phyloP scores from a whole-genome alignment of 2,113 vertebrate genomes.

The Marmota monax region DNA sequence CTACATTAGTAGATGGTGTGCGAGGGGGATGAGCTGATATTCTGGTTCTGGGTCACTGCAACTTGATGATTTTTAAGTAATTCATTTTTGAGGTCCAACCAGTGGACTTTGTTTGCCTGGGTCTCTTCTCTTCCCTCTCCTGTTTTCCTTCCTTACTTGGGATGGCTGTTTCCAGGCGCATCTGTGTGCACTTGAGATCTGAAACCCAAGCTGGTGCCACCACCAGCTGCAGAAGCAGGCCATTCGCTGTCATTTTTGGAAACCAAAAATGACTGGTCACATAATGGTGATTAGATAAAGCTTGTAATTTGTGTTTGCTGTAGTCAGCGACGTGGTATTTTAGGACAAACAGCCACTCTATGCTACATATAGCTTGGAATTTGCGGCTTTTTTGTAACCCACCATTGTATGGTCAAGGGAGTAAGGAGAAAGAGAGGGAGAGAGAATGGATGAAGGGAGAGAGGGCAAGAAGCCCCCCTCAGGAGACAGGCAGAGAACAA shows the following conservation, averaged over 20 bases:
- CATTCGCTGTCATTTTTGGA: slow-evolving; percentile 82
- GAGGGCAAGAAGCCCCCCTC: not conserved
- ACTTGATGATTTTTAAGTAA: not conserved
- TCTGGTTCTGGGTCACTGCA: not conserved
- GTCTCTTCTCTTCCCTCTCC: slow-evolving; percentile 65
- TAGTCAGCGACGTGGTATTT: slow-evolving; percentile 88
- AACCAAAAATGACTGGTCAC: slow-evolving; percentile 87
- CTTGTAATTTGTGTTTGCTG: slow-evolving; percentile 91
- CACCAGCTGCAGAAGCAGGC: slow-evolving; percentile 82
- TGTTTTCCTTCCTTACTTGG: slow-evolving; percentile 74
- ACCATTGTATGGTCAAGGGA: slow-evolving; percentile 80
- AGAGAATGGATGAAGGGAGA: slow-evolving; percentile 16
- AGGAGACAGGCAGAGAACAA: not conserved
- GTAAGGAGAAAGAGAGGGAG: slow-evolving; percentile 35
- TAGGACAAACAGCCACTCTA: slow-evolving; percentile 86
- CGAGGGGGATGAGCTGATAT: not conserved
- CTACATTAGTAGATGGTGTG: not conserved
- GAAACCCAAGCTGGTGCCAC: slow-evolving; percentile 72
- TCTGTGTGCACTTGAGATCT: slow-evolving; percentile 76
- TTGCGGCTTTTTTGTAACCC: slow-evolving; percentile 88
- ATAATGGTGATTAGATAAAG: slow-evolving; percentile 86
- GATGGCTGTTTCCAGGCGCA: slow-evolving; percentile 39
- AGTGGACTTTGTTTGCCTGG: slow-evolving; percentile 3
- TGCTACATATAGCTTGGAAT: slow-evolving; percentile 89
- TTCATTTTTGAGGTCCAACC: not conserved